A percentile compares a stretch with the other conserved stretches of the same genome.
These are phyloP conservation scores for Epinephelus fuscoguttatus DNA, from an alignment of 2,113 vertebrate species.

Conservation along the genomic window DNA sequence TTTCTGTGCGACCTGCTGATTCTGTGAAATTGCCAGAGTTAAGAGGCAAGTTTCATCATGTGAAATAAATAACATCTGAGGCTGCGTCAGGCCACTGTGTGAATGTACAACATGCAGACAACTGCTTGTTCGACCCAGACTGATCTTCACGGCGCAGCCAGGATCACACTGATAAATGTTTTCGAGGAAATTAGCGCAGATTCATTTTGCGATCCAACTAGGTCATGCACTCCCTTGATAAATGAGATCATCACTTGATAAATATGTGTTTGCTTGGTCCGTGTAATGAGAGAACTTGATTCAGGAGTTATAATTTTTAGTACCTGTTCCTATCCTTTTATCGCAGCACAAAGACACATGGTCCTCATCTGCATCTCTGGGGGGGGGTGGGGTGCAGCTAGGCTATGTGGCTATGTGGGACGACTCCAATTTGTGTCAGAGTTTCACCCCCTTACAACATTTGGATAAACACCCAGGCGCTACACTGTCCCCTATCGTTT, in stretches of 20 bases:
- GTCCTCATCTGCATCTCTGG: not conserved
- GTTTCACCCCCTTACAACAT: constrained; percentile 10
- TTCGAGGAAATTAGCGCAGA: constrained; percentile 32
- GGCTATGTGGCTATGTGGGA: constrained; percentile 38
- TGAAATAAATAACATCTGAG: not conserved
- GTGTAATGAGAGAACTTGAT: constrained; percentile 24
- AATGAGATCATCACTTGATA: constrained; percentile 39
- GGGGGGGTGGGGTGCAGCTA: not conserved
- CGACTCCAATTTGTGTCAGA: constrained; percentile 32
- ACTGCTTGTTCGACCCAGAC: not conserved
- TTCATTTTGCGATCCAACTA: constrained; percentile 37
- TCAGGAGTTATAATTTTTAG: constrained; percentile 1
- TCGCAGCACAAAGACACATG: constrained; percentile 12
- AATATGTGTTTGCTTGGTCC: constrained; percentile 17
- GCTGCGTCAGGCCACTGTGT: too few species aligned
- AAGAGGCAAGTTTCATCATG: constrained; percentile 37
- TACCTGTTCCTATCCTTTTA: constrained; percentile 9
- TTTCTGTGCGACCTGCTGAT: constrained; percentile 1
- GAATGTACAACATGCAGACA: not conserved
- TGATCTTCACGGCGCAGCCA: not conserved
- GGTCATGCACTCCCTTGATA: constrained; percentile 44
- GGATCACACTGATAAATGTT: constrained; percentile 47
- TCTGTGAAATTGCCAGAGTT: constrained; percentile 23
- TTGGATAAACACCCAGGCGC: constrained; percentile 21
- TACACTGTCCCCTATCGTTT: constrained; percentile 30